phyloP scores from a whole-genome alignment of 1,140 invertebrate species.

The Drosophila ficusphila region DNA sequence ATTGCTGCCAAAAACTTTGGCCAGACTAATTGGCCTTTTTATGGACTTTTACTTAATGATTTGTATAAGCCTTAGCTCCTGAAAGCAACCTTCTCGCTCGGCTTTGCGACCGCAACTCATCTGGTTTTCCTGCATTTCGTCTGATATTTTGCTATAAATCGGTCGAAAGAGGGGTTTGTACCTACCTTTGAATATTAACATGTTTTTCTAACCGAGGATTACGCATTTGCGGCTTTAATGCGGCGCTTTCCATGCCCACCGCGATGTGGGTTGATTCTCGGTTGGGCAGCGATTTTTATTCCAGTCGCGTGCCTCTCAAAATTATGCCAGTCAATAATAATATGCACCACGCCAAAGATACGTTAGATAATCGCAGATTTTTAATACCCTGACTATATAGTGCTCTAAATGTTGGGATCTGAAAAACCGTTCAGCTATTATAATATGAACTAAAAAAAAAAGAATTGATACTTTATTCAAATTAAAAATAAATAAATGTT shows the following conservation, averaged over 20 bases:
- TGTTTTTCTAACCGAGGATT: slow-evolving; percentile 11
- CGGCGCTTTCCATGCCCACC: slow-evolving; percentile 40
- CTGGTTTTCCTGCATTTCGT: background rate
- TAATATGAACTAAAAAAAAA: too few relatives aligned
- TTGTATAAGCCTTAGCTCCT: background rate
- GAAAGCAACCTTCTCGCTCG: background rate
- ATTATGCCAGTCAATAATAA: slow-evolving; percentile 44
- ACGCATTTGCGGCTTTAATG: slow-evolving; percentile 60
- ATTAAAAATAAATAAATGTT: too few relatives aligned
- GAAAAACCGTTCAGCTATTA: too few relatives aligned
- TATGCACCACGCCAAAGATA: slow-evolving; percentile 23
- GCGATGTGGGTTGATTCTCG: slow-evolving; percentile 26
- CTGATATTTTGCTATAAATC: background rate
- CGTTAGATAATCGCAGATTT: background rate
- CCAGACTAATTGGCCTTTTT: background rate
- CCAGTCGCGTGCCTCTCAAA: slow-evolving; percentile 42
- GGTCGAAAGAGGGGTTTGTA: background rate
- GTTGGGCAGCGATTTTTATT: slow-evolving; percentile 50
- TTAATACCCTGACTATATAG: background rate
- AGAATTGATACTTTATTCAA: too few relatives aligned
- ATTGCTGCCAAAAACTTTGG: background rate
- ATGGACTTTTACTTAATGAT: background rate
- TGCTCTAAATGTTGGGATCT: too few relatives aligned
- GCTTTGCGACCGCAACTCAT: background rate
- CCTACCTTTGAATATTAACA: background rate